phyloP scores from a whole-genome alignment of 2,797 vertebrate species.

The Lepilemur septentrionalis region DNA sequence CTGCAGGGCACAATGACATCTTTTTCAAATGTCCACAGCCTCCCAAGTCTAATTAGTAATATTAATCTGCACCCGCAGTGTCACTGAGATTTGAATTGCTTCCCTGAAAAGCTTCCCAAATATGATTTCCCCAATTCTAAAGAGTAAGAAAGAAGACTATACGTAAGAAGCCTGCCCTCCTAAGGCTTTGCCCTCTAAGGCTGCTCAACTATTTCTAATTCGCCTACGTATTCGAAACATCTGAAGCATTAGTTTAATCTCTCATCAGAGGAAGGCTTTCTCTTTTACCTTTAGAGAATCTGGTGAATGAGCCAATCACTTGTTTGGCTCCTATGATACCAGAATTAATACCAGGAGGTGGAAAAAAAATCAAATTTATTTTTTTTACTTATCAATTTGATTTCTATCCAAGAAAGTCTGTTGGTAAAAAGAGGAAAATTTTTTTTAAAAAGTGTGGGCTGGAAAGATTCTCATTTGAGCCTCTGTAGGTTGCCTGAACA shows the following conservation, averaged over 20 bases:
- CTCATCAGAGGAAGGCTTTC: background rate
- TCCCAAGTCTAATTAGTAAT: slow-evolving; percentile 3
- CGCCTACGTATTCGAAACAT: background rate
- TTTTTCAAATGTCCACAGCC: slow-evolving; percentile 10
- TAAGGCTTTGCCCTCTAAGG: background rate
- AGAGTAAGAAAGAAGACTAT: background rate
- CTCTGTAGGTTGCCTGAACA: background rate
- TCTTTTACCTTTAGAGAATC: background rate
- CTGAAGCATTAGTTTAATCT: background rate
- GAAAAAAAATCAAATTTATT: background rate
- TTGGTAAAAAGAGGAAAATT: background rate
- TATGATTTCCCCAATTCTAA: background rate
- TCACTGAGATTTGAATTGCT: background rate
- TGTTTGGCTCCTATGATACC: background rate
- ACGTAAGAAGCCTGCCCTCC: background rate
- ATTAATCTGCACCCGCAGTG: slow-evolving; percentile 38
- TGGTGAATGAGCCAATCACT: background rate
- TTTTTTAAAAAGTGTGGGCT: background rate
- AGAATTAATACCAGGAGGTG: background rate
- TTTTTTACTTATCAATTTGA: background rate
- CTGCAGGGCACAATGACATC: background rate
- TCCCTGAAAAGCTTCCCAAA: background rate
- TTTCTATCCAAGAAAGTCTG: background rate
- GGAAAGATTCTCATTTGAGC: background rate
- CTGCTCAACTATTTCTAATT: background rate